These are phyloP conservation scores for Strongylocentrotus purpuratus DNA, from an alignment of 35 echinoderm and acorn worm genomes.

Conservation along the genomic window DNA sequence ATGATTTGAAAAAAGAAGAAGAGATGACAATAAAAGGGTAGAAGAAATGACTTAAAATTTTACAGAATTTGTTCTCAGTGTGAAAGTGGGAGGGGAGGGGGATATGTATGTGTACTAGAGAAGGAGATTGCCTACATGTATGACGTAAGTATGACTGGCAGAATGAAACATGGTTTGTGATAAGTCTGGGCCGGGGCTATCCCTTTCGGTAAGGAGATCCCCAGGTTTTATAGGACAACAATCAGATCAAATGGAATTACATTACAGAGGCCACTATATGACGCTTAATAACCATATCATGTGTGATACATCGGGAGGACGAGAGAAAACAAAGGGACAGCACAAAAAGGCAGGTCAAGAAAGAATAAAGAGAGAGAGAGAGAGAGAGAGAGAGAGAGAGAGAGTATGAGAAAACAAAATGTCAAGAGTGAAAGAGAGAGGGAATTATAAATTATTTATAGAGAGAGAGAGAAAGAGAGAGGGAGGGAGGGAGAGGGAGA, in stretches of 20 bases:
- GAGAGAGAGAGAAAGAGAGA: no score
- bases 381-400: no score
- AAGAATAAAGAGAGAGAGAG: no score
- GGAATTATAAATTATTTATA: no score
- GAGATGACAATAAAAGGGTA: no score
- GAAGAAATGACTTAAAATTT: background rate
- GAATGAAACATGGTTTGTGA: background rate
- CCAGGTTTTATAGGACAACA: background rate
- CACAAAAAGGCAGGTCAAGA: no score
- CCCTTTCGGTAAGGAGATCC: background rate
- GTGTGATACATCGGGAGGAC: background rate
- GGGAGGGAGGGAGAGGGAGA: no score
- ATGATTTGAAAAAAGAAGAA: no score
- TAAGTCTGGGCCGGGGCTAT: background rate
- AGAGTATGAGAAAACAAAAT: no score
- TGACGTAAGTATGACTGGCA: slow-evolving; percentile 2
- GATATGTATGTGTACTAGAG: background rate
- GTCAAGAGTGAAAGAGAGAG: no score
- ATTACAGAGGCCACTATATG: background rate
- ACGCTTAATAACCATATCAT: background rate
- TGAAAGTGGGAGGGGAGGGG: background rate
- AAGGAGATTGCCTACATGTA: background rate
- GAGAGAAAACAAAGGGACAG: background rate
- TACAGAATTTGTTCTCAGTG: background rate
- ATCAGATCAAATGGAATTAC: background rate